Conservation (phyloP, 2,113 vertebrate genomes). For the Bothrops jararaca region DNA sequence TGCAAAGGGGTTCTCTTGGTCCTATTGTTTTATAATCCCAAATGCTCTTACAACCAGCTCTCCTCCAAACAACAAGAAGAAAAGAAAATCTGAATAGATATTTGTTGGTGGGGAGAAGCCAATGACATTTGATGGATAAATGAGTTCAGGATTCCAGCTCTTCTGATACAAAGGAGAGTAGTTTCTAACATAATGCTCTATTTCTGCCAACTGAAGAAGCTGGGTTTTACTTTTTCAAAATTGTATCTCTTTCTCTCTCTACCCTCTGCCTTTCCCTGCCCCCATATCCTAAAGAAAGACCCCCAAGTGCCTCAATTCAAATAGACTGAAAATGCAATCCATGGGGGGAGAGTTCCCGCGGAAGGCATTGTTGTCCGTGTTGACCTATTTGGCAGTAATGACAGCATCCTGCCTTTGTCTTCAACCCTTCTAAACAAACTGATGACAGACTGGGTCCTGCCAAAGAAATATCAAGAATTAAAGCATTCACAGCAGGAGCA, state of each 20-base stretch:
- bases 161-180: background rate
- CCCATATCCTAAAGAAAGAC: slow-evolving; percentile 53
- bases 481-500: slow-evolving; percentile 52
- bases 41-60: background rate
- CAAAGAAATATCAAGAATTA: slow-evolving; percentile 53
- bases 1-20: background rate
- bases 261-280: slow-evolving; percentile 48
- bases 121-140: background rate
- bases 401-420: slow-evolving; percentile 60
- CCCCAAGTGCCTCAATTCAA: slow-evolving; percentile 59
- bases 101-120: background rate
- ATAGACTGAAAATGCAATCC: slow-evolving; percentile 54
- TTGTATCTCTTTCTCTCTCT: slow-evolving; percentile 30
- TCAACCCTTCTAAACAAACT: slow-evolving; percentile 51
- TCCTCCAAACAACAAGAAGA: background rate
- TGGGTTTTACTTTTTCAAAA: slow-evolving; percentile 33
- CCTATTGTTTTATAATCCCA: background rate
- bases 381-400: slow-evolving; percentile 60
- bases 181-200: slow-evolving; percentile 25
- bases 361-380: slow-evolving; percentile 51
- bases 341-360: slow-evolving; percentile 55
- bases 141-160: background rate
- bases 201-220: slow-evolving; percentile 19
- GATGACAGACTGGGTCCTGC: slow-evolving; percentile 38
- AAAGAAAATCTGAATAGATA: background rate